These are phyloP conservation scores for Malurus elegans DNA, from an alignment of 2,113 vertebrate genomes.

Conservation along the genomic window DNA sequence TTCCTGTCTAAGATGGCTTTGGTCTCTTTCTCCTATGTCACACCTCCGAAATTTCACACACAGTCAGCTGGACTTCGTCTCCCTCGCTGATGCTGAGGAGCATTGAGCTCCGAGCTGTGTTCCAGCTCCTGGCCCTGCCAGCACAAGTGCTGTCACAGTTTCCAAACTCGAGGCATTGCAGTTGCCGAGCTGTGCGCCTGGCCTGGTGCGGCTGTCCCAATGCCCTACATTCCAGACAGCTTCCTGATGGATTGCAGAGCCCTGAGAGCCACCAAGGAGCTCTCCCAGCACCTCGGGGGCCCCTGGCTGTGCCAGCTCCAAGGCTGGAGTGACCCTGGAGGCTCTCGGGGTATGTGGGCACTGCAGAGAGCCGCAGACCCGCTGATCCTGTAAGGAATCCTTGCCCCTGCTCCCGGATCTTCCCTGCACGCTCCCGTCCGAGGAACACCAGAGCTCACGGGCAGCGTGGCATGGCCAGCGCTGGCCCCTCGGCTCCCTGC, in stretches of 20 bases:
- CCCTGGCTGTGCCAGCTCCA: background rate
- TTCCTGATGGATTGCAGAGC: background rate
- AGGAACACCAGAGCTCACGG: fast-evolving
- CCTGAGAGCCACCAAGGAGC: background rate
- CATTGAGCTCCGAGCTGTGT: background rate
- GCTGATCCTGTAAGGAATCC: fast-evolving
- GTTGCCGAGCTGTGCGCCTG: background rate
- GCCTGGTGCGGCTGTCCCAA: slow-evolving; percentile 18
- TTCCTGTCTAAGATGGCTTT: background rate
- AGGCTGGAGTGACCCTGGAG: fast-evolving
- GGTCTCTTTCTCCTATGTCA: background rate
- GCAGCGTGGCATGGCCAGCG: fast-evolving
- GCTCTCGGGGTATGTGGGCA: fast-evolving
- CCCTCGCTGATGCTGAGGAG: fast-evolving
- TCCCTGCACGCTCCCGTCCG: fast-evolving
- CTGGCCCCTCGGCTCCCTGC: background rate
- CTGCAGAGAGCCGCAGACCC: fast-evolving
- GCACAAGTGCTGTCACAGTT: background rate
- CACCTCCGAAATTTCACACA: background rate
- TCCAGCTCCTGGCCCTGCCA: background rate
- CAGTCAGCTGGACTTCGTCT: background rate
- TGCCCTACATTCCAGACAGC: slow-evolving; percentile 51
- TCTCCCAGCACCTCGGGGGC: background rate
- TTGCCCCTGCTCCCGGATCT: fast-evolving
- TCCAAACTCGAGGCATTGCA: background rate